Percentiles rank a stretch among this genome's conserved stretches.
Conservation (phyloP, 2,113 vertebrate genomes). For the Archilochus colubris region DNA sequence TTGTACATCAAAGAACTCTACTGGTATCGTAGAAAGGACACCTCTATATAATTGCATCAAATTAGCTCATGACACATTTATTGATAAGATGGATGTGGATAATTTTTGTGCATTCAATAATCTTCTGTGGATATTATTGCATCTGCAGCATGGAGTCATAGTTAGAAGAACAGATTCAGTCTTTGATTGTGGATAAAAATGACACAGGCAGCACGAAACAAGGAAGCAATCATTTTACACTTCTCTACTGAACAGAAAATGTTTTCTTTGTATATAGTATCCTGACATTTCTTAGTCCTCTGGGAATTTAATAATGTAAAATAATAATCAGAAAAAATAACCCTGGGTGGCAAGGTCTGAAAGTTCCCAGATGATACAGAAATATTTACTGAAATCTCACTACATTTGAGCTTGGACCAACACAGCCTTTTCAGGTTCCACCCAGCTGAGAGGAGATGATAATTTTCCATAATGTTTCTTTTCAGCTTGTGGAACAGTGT, state of each 20-base stretch:
- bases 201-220: neutral
- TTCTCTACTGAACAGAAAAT: neutral
- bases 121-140: neutral
- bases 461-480: neutral
- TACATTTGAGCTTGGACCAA: neutral
- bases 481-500: neutral
- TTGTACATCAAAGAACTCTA: neutral
- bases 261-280: neutral
- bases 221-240: neutral
- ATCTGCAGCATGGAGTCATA: neutral
- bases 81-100: constrained; percentile 54
- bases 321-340: neutral
- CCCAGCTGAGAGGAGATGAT: neutral
- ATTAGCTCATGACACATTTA: constrained; percentile 32
- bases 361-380: neutral
- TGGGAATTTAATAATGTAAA: neutral
- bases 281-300: neutral
- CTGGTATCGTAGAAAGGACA: neutral
- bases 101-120: constrained; percentile 1
- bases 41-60: neutral
- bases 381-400: neutral
- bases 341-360: neutral
- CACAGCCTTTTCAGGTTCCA: neutral
- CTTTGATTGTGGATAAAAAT: neutral
- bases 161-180: neutral